Evolutionary conservation across 1,140 invertebrate species (phyloP).

Genomic region (Drosophila sucinea): DNA sequence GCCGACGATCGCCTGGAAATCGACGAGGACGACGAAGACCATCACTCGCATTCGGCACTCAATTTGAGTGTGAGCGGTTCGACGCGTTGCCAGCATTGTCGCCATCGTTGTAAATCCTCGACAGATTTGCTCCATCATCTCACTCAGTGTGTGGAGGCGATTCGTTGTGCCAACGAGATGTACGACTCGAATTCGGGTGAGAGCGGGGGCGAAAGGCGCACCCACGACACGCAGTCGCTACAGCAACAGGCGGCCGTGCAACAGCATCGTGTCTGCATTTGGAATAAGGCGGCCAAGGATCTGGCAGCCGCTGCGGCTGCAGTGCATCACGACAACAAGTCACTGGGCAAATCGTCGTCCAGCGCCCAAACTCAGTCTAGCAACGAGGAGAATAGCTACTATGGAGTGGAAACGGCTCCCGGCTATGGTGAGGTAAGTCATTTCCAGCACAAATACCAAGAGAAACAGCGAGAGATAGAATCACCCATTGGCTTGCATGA

Average conservation of each 20-base stretch:
- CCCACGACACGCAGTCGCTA: slow-evolving; percentile 41
- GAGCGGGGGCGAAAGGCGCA: slow-evolving; percentile 64
- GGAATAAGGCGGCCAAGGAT: slow-evolving; percentile 83
- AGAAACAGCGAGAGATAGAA: background rate
- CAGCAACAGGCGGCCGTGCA: slow-evolving; percentile 71
- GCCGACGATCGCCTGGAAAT: slow-evolving; percentile 73
- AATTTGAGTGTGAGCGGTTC: slow-evolving; percentile 84
- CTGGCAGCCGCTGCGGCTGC: slow-evolving; percentile 75
- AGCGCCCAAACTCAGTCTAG: slow-evolving; percentile 45
- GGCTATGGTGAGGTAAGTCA: slow-evolving; percentile 84
- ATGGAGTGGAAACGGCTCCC: slow-evolving; percentile 84
- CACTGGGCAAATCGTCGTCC: slow-evolving; percentile 36
- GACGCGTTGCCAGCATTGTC: slow-evolving; percentile 92
- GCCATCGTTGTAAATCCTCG: slow-evolving; percentile 92
- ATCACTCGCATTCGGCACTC: slow-evolving; percentile 74
- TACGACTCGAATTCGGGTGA: slow-evolving; percentile 80
- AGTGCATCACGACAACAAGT: slow-evolving; percentile 57
- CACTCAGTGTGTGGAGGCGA: slow-evolving; percentile 86
- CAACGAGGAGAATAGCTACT: slow-evolving; percentile 82
- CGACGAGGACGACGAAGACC: slow-evolving; percentile 72
- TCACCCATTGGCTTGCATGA: background rate
- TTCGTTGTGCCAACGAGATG: slow-evolving; percentile 82
- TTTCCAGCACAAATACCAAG: background rate
- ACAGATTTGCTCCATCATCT: slow-evolving; percentile 90
- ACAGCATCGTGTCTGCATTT: slow-evolving; percentile 87